phyloP scores from a whole-genome alignment of 2,888 invertebrate genomes.

The Caenorhabditis sp. region DNA sequence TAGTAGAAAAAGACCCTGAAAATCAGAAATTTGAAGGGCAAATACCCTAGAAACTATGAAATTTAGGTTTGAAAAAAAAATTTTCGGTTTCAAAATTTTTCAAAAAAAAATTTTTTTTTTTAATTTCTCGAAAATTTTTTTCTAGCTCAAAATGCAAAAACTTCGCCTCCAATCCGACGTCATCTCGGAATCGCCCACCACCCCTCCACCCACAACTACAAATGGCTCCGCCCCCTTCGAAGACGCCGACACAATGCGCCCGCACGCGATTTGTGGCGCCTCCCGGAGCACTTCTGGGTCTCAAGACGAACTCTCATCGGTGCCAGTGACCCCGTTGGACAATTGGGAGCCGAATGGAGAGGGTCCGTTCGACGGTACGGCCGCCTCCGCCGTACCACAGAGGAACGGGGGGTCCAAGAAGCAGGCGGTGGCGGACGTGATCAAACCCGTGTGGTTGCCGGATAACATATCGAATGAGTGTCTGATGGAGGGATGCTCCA shows the following conservation, averaged over 20 bases:
- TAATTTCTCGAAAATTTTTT: not conserved
- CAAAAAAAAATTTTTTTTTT: no score
- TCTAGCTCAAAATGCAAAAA: not conserved
- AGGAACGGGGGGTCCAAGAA: slow-evolving; percentile 31
- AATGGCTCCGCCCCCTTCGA: not conserved
- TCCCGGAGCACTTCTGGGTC: slow-evolving; percentile 40
- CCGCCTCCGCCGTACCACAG: no score
- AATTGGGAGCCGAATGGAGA: slow-evolving; percentile 2
- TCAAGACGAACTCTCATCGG: slow-evolving; percentile 57
- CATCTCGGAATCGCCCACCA: not conserved
- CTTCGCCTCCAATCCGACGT: not conserved
- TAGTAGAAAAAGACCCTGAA: no score
- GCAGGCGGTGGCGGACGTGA: slow-evolving; percentile 71
- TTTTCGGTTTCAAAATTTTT: not conserved
- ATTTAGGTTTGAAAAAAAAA: not conserved
- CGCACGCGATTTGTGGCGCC: slow-evolving; percentile 17
- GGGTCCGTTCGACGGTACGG: slow-evolving; percentile 13
- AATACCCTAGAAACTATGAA: not conserved
- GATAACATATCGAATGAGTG: slow-evolving; percentile 90
- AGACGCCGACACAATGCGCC: slow-evolving; percentile 35
- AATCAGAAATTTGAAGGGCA: not conserved
- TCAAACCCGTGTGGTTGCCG: slow-evolving; percentile 91
- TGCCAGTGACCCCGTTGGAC: slow-evolving; percentile 53
- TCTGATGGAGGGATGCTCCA: slow-evolving; percentile 88
- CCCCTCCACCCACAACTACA: no score